These are phyloP conservation scores for Ochropacha duplaris DNA, from an alignment of 2,888 invertebrate species.

Conservation along the genomic window DNA sequence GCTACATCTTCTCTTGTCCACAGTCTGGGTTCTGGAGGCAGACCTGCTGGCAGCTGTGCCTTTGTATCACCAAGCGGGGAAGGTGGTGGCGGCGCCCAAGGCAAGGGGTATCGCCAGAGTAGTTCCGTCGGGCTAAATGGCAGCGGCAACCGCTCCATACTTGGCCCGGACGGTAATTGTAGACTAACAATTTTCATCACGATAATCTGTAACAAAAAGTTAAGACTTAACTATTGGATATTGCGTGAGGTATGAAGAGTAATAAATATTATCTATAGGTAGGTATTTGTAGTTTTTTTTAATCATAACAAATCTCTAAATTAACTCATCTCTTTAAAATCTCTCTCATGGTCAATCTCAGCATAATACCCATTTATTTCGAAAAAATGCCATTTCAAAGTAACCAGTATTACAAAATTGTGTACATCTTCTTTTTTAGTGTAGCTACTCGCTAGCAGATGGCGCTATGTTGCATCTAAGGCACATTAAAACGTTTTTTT, in stretches of 20 bases:
- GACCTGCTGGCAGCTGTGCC: slow-evolving; percentile 91
- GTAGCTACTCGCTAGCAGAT: slow-evolving; percentile 31
- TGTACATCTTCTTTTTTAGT: background rate
- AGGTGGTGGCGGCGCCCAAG: slow-evolving; percentile 86
- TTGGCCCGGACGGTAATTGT: slow-evolving; percentile 87
- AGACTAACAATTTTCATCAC: slow-evolving; percentile 87
- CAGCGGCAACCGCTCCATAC: slow-evolving; percentile 90
- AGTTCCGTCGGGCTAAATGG: slow-evolving; percentile 92
- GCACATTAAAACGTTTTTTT: background rate
- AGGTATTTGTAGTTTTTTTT: no score
- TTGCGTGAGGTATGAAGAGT: background rate
- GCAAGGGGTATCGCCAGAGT: slow-evolving; percentile 93
- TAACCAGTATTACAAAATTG: background rate
- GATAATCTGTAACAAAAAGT: slow-evolving; percentile 58
- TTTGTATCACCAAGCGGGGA: slow-evolving; percentile 92
- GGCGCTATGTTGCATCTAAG: slow-evolving; percentile 20
- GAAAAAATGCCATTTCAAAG: no score
- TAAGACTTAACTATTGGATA: background rate
- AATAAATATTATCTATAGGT: no score
- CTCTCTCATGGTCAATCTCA: no score
- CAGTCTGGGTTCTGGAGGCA: slow-evolving; percentile 93
- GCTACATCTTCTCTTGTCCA: slow-evolving; percentile 96
- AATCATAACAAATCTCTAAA: no score
- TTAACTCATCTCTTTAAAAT: no score
- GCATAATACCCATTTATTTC: no score